Base-by-base conservation (phyloP, 2,113 vertebrate species). In the Pantherophis guttatus region DNA sequence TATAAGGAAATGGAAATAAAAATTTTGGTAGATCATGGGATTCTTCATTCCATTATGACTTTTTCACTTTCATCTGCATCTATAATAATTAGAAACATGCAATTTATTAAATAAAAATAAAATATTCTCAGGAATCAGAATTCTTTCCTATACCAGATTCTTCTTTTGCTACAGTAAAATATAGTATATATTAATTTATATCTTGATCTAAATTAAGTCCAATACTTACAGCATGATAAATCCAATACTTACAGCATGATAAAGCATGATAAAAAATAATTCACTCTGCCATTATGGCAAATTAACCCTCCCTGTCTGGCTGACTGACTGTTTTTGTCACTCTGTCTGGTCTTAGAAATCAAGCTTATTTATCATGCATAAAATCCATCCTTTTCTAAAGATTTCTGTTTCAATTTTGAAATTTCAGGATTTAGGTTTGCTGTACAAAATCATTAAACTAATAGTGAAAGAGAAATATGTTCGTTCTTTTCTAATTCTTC, bases 181-280 rank as follows among this genome's bases (percentile, higher is more conserved):
- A 50, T 24, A 21, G 26, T 70, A 70, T 26, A 48, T 89, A 65
- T n/a, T 39, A 33, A 57, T 58, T 86, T 48, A 55, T 52, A 54
- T 5, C 8, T 2, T 33, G n/a, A 8, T 55, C 48, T 44, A 44
- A 44, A 44, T 3, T 44, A 44, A 94, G 81, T 92, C 88, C n/a
- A 90, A 33, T 65, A 81, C n/a, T 59, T 93, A 33, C 65, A 70
- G 29, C 29, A 95, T 44, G 48, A 92, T 92, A 93, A 94, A 86
- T 92, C 88, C n/a, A 90, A 33, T 65, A 81, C n/a, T 59, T 93
- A 33, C 65, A 70, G 29, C 29, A 95, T 44, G 48, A 92, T 92
- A 93, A 70, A 95, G 70, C 29, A 88, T 3, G 93, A 87, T 91
- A 87, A 90, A 90, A 94, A 93, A 89, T 52, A 87, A 24, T 91